These are phyloP conservation scores for Scortum barcoo DNA, from an alignment of 2,113 vertebrate genomes.

Conservation along the genomic window DNA sequence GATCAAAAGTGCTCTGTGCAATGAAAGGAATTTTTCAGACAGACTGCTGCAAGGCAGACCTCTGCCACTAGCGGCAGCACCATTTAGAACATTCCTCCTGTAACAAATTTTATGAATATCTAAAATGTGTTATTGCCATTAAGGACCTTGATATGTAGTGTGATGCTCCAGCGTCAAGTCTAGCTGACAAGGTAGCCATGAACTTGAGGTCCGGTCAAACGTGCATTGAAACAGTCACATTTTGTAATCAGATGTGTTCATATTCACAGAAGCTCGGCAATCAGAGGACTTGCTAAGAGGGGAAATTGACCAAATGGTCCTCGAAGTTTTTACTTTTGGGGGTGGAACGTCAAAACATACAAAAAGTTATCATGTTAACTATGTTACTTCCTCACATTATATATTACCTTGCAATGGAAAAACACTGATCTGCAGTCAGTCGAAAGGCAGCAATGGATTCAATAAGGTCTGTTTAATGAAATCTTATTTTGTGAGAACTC, in stretches of 20 bases:
- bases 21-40: not conserved
- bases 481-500: not conserved
- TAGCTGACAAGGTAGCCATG: not conserved
- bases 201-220: not conserved
- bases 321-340: not conserved
- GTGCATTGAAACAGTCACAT: not conserved
- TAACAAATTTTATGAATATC: too few relatives aligned
- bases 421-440: not conserved
- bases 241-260: not conserved
- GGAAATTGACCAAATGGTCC: not conserved
- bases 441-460: not conserved
- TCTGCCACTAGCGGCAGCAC: not conserved
- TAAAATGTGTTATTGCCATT: not conserved
- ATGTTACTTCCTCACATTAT: not conserved
- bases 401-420: not conserved
- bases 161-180: not conserved
- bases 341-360: not conserved
- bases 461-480: not conserved
- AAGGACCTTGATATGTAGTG: not conserved
- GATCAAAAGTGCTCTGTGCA: not conserved
- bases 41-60: not conserved
- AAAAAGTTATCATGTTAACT: not conserved
- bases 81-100: not conserved
- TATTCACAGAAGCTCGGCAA: not conserved
- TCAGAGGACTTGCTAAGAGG: too few relatives aligned